Conservation (phyloP, 2,797 vertebrate genomes). For the Myioborus miniatus region DNA sequence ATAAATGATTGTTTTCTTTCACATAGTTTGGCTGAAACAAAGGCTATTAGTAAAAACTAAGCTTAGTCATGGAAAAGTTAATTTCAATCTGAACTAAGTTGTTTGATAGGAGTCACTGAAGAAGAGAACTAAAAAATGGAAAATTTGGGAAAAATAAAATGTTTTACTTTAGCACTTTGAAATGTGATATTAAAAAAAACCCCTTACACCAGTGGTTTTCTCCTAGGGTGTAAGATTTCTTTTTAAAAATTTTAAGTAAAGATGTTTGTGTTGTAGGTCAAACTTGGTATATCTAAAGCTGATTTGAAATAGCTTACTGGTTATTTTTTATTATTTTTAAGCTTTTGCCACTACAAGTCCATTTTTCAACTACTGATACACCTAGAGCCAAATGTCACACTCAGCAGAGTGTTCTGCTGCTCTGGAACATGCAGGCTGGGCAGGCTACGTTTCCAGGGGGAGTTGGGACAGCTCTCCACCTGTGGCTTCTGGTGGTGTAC, state of each 20-base stretch:
- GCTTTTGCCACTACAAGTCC: neutral
- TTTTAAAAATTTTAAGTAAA: neutral
- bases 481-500: neutral
- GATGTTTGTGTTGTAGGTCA: neutral
- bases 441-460: neutral
- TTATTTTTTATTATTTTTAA: neutral
- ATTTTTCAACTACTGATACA: neutral
- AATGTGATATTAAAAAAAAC: neutral
- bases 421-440: fast-evolving
- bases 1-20: neutral
- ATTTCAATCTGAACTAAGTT: neutral
- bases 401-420: too few relatives aligned
- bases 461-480: neutral
- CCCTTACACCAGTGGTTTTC: neutral
- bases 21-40: neutral
- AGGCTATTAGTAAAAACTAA: neutral
- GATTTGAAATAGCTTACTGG: neutral
- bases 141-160: neutral
- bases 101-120: neutral
- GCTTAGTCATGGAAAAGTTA: neutral
- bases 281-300: neutral
- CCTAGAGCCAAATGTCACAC: fast-evolving
- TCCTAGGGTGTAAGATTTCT: neutral
- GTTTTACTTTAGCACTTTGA: neutral
- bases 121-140: neutral